These are phyloP conservation scores for Zosterops pallidus DNA, from an alignment of 2,113 vertebrate species.

Conservation along the genomic window DNA sequence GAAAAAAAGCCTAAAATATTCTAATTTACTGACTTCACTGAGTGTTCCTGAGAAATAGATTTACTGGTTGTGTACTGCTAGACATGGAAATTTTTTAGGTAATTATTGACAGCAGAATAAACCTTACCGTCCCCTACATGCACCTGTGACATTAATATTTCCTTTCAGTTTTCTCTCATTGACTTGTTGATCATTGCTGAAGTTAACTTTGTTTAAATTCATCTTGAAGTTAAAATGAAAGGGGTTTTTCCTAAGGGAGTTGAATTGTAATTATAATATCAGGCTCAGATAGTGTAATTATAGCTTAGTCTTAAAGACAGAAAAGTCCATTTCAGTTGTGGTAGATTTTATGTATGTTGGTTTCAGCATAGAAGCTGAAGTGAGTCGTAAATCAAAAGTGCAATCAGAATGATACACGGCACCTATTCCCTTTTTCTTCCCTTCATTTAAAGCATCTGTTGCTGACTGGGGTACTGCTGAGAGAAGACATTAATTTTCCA, in stretches of 20 bases:
- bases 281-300: neutral
- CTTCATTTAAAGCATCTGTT: neutral
- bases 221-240: constrained; percentile 20
- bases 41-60: neutral
- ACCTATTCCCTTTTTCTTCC: neutral
- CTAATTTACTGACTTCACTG: neutral
- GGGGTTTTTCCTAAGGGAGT: neutral
- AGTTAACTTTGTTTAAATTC: neutral
- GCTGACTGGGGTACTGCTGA: neutral
- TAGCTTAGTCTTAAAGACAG: neutral
- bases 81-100: neutral
- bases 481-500: neutral
- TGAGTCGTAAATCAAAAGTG: neutral
- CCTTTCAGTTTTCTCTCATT: neutral
- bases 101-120: neutral
- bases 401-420: neutral
- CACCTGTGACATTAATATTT: neutral
- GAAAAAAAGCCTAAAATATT: neutral
- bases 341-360: neutral
- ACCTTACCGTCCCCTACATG: neutral
- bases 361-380: neutral
- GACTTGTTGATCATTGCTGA: neutral
- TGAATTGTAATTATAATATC: neutral
- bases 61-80: neutral
- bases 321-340: neutral